Conservation (phyloP, 1,140 invertebrate species). For the Belonocnema kinseyi region DNA sequence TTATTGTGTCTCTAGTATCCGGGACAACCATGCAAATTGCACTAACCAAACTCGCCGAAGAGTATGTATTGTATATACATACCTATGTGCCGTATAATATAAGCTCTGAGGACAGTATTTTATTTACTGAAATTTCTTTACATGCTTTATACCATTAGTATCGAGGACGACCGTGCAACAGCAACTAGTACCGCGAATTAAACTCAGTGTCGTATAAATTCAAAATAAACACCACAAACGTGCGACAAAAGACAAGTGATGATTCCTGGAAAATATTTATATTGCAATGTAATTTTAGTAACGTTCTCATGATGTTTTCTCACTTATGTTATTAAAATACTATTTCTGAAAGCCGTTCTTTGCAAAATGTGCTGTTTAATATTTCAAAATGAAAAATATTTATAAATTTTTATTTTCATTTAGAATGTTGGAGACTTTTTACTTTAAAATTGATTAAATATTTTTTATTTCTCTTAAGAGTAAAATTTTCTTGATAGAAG, state of each 20-base stretch:
- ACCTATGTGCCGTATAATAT: background rate
- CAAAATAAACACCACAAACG: conserved; percentile 14
- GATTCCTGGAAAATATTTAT: background rate
- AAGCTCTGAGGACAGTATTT: conserved; percentile 13
- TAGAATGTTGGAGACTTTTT: too few relatives aligned
- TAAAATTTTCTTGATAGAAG: too few relatives aligned
- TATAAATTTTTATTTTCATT: too few relatives aligned
- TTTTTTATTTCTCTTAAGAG: too few relatives aligned
- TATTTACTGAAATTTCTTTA: conserved; percentile 38
- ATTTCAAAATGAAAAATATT: too few relatives aligned
- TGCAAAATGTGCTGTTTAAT: too few relatives aligned
- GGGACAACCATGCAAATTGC: conserved; percentile 48
- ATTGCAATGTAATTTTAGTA: background rate
- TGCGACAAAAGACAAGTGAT: conserved; percentile 36
- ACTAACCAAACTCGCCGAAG: conserved; percentile 33
- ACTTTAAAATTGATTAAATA: too few relatives aligned
- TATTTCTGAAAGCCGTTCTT: background rate
- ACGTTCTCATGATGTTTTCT: background rate
- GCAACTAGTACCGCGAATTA: conserved; percentile 9
- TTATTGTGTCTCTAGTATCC: conserved; percentile 47
- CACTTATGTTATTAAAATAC: background rate
- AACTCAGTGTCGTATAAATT: conserved; percentile 34
- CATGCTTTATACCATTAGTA: conserved; percentile 37
- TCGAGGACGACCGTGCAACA: conserved; percentile 40
- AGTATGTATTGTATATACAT: background rate